These are phyloP conservation scores for Parambassis ranga DNA, from an alignment of 2,797 vertebrate genomes.

Conservation along the genomic window DNA sequence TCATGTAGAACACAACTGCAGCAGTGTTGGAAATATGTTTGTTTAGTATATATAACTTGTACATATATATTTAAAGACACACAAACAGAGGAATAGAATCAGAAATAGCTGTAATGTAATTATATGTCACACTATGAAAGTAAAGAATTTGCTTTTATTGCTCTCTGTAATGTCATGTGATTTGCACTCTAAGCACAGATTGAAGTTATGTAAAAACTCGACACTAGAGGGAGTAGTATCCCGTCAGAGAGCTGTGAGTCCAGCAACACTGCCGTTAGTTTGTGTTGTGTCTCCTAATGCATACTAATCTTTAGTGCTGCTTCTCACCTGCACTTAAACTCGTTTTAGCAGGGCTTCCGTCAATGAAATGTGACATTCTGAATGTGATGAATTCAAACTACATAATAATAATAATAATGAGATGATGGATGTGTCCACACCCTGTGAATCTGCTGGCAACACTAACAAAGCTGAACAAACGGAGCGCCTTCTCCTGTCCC, in stretches of 20 bases:
- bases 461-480: conserved; percentile 43
- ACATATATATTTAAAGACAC: too few relatives aligned
- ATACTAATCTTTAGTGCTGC: not conserved
- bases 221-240: conserved; percentile 52
- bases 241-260: not conserved
- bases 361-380: not conserved
- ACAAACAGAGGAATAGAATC: too few relatives aligned
- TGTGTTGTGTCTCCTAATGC: not conserved
- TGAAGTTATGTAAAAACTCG: not conserved
- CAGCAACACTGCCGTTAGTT: not conserved
- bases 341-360: not conserved
- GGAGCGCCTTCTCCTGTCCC: conserved; percentile 32
- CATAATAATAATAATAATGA: too few relatives aligned
- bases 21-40: too few relatives aligned
- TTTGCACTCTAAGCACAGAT: not conserved
- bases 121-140: too few relatives aligned
- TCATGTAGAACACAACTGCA: too few relatives aligned
- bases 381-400: not conserved
- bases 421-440: too few relatives aligned
- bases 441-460: not conserved
- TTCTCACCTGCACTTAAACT: not conserved
- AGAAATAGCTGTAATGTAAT: too few relatives aligned
- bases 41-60: too few relatives aligned
- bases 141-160: not conserved
- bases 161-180: not conserved